These are phyloP conservation scores for Diglossa cyanea DNA, from an alignment of 2,797 vertebrate genomes.

Conservation along the genomic window DNA sequence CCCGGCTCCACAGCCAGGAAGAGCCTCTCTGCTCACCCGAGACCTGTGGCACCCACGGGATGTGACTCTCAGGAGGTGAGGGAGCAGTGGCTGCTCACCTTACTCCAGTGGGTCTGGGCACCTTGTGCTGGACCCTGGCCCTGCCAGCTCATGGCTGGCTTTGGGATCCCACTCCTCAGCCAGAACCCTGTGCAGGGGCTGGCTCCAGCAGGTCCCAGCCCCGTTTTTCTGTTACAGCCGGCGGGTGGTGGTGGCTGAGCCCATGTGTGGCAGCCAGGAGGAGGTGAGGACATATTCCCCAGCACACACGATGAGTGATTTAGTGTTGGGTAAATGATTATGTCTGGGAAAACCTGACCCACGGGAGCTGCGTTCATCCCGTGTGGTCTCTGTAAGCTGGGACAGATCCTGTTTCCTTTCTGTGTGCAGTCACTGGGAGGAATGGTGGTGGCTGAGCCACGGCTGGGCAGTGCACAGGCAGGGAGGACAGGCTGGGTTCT, in stretches of 20 bases:
- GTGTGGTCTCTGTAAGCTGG: background rate
- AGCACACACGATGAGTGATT: background rate
- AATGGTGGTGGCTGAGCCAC: rapidly evolving
- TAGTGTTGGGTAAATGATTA: background rate
- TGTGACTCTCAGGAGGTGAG: rapidly evolving
- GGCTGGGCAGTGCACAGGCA: background rate
- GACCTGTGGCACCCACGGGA: rapidly evolving
- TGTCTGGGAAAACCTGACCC: slow-evolving; percentile 1
- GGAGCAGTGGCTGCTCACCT: rapidly evolving
- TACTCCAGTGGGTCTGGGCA: rapidly evolving
- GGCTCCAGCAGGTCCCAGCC: background rate
- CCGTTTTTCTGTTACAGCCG: background rate
- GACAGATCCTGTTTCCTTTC: background rate
- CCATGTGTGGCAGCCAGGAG: background rate
- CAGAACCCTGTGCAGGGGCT: rapidly evolving
- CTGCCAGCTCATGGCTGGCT: background rate
- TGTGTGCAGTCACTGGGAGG: background rate
- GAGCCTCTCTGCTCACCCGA: background rate
- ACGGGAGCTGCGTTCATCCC: background rate
- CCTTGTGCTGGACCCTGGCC: background rate
- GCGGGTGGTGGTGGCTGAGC: background rate
- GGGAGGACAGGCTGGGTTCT: background rate
- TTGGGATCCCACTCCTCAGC: rapidly evolving
- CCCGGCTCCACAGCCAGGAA: background rate
- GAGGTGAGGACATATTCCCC: background rate